Evolutionary conservation across 2,888 invertebrate genomes (phyloP).

Genomic region (Luffia ferchaultella): DNA sequence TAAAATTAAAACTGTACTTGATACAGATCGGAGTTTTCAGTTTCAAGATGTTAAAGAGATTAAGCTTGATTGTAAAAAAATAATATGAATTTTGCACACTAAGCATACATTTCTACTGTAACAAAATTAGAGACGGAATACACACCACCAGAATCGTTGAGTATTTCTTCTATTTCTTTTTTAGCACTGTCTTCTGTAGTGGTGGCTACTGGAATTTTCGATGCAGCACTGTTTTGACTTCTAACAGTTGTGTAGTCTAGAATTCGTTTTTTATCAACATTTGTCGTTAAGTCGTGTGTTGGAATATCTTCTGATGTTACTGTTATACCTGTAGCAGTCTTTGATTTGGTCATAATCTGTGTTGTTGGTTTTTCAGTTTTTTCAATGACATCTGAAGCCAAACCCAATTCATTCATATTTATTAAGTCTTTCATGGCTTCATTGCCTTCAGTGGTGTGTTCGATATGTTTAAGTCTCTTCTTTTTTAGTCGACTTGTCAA

Average conservation of each 20-base stretch:
- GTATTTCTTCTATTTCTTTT: slow-evolving; percentile 72
- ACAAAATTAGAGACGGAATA: no score
- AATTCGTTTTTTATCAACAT: slow-evolving; percentile 17
- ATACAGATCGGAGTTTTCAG: no score
- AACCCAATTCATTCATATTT: slow-evolving; percentile 40
- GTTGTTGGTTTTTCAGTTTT: slow-evolving; percentile 32
- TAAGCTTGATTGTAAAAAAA: no score
- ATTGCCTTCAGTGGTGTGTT: slow-evolving; percentile 39
- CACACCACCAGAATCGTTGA: slow-evolving; percentile 67
- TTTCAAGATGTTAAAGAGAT: no score
- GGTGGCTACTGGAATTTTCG: slow-evolving; percentile 19
- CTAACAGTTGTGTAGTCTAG: slow-evolving; percentile 13
- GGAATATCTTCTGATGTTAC: slow-evolving; percentile 30
- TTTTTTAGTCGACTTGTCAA: slow-evolving; percentile 41
- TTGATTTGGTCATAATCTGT: slow-evolving; percentile 18
- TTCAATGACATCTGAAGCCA: slow-evolving; percentile 48
- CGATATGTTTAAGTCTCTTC: slow-evolving; percentile 42
- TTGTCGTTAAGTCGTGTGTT: slow-evolving; percentile 19
- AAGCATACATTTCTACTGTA: no score
- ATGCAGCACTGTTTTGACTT: slow-evolving; percentile 11
- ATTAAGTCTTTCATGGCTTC: slow-evolving; percentile 36
- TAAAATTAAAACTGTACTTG: no score
- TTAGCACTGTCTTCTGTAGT: slow-evolving; percentile 57
- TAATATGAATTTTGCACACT: no score
- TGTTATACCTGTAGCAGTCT: slow-evolving; percentile 35